These are phyloP conservation scores for Stigmatopora argus DNA, from an alignment of 2,113 vertebrate genomes.

Conservation along the genomic window DNA sequence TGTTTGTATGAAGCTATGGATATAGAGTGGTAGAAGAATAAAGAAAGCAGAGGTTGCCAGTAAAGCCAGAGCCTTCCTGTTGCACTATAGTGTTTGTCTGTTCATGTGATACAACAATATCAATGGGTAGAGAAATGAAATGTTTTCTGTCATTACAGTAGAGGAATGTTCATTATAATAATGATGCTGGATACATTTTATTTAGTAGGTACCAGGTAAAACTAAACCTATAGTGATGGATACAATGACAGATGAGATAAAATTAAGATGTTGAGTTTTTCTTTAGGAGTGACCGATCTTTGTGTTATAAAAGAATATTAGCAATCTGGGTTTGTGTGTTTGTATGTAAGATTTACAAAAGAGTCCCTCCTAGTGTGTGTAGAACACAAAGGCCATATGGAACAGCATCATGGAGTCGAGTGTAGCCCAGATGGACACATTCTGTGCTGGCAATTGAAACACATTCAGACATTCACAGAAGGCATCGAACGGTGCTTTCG, in stretches of 20 bases:
- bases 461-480: conserved; percentile 37
- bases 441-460: conserved; percentile 36
- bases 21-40: conserved; percentile 29
- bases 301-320: background rate
- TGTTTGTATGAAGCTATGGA: conserved; percentile 10
- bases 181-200: too few relatives aligned
- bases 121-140: too few relatives aligned
- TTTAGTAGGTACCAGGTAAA: too few relatives aligned
- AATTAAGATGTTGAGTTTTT: too few relatives aligned
- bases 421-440: conserved; percentile 58
- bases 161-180: too few relatives aligned
- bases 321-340: conserved; percentile 9
- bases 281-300: too few relatives aligned
- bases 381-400: conserved; percentile 57
- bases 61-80: conserved; percentile 65
- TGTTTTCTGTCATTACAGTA: too few relatives aligned
- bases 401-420: conserved; percentile 50
- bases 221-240: too few relatives aligned
- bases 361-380: conserved; percentile 40
- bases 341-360: conserved; percentile 18
- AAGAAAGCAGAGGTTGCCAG: conserved; percentile 63
- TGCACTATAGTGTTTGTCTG: conserved; percentile 18
- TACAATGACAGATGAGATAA: too few relatives aligned
- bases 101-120: too few relatives aligned
- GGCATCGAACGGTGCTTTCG: conserved; percentile 15